Percentiles rank a stretch among this genome's conserved stretches.
These are phyloP conservation scores for Scolanthus callimorphus DNA, from an alignment of 92 coral and sea anemone genomes.

Conservation along the genomic window DNA sequence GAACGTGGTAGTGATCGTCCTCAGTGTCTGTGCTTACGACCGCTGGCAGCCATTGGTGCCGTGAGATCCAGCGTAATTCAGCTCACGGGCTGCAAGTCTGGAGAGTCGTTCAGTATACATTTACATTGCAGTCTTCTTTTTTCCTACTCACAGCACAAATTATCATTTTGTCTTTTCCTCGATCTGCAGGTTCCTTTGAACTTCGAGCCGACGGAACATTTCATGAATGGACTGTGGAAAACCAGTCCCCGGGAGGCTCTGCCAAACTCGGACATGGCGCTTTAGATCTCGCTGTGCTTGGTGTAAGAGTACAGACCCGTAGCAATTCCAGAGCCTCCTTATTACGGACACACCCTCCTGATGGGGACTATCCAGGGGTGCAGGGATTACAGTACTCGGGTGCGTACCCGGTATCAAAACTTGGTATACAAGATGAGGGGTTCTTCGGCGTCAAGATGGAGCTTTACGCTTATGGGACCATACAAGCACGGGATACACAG, in stretches of 20 bases:
- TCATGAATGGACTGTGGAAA: constrained; percentile 83
- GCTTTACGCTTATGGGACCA: constrained; percentile 60
- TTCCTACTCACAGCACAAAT: too few relatives aligned
- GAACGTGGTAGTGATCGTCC: too few relatives aligned
- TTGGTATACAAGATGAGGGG: constrained; percentile 45
- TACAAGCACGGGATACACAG: constrained; percentile 55
- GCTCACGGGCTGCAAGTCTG: too few relatives aligned
- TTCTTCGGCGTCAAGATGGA: constrained; percentile 72
- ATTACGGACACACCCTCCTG: constrained; percentile 81
- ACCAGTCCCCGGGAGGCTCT: constrained; percentile 94
- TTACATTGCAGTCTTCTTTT: too few relatives aligned
- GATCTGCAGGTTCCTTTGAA: constrained; percentile 60
- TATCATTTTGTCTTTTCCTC: too few relatives aligned
- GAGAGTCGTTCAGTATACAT: too few relatives aligned
- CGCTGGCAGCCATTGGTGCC: too few relatives aligned
- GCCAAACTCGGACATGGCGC: constrained; percentile 81
- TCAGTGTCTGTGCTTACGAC: too few relatives aligned
- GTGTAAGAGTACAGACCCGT: constrained; percentile 49
- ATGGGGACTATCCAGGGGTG: constrained; percentile 69
- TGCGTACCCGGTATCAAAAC: constrained; percentile 69
- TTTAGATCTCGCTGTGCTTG: constrained; percentile 66
- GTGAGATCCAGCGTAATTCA: too few relatives aligned
- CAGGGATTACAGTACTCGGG: constrained; percentile 72
- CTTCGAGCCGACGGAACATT: constrained; percentile 82
- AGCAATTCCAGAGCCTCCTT: constrained; percentile 55